phyloP scores from a whole-genome alignment of 2,888 invertebrate genomes.

The Saturnia japonica region DNA sequence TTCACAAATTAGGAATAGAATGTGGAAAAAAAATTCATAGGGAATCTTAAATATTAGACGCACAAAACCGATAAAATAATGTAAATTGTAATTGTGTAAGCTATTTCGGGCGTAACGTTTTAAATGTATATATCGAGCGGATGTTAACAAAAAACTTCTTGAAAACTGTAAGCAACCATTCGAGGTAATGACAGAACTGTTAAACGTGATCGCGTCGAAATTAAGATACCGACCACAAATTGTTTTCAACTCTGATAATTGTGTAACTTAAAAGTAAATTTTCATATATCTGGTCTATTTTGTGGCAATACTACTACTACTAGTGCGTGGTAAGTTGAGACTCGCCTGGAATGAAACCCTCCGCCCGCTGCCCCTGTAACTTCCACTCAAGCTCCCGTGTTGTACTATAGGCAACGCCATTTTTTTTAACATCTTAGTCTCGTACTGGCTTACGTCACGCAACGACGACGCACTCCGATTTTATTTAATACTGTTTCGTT shows the following conservation, averaged over 20 bases:
- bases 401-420: too few species aligned
- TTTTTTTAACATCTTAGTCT: too few species aligned
- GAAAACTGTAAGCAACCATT: slow-evolving; percentile 12
- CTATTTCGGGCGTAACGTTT: background rate
- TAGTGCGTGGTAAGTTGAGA: too few species aligned
- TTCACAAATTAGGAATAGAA: too few species aligned
- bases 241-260: background rate
- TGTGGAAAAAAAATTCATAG: too few species aligned
- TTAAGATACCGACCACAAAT: background rate
- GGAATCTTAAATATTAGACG: background rate
- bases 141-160: slow-evolving; percentile 15
- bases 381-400: too few species aligned
- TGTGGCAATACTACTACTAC: background rate
- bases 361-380: too few species aligned
- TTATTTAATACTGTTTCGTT: too few species aligned
- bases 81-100: slow-evolving; percentile 2
- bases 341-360: too few species aligned
- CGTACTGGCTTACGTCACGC: too few species aligned
- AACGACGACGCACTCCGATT: too few species aligned
- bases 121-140: slow-evolving; percentile 12
- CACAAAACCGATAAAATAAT: slow-evolving; percentile 2
- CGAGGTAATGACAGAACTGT: slow-evolving; percentile 15
- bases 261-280: background rate
- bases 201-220: background rate
- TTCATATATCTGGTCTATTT: background rate